These are phyloP conservation scores for Trachelus iudaicus DNA, from an alignment of 2,888 invertebrate species.

Conservation along the genomic window DNA sequence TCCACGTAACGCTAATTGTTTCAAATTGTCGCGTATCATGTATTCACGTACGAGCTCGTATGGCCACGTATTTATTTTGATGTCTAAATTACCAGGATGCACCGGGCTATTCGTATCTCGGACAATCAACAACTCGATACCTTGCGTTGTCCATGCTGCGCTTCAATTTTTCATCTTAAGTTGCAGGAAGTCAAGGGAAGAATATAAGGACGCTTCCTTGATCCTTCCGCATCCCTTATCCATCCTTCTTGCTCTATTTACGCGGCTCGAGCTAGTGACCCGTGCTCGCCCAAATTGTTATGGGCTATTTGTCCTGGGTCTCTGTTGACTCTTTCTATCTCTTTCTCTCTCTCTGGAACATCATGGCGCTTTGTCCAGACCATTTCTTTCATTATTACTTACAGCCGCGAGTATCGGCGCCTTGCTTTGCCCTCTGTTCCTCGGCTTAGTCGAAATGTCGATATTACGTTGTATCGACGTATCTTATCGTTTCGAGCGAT, in stretches of 20 bases:
- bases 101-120: too few relatives aligned
- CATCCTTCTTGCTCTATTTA: constrained; percentile 8
- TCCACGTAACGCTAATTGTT: constrained; percentile 47
- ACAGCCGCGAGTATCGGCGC: background rate
- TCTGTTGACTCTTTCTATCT: constrained; percentile 11
- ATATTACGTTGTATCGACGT: too few relatives aligned
- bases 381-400: constrained; percentile 20
- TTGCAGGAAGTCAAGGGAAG: too few relatives aligned
- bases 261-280: background rate
- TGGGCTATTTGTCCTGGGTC: constrained; percentile 14
- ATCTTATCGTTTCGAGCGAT: too few relatives aligned
- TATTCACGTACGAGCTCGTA: background rate
- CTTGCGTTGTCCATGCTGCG: too few relatives aligned
- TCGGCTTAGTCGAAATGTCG: too few relatives aligned
- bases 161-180: too few relatives aligned
- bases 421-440: too few relatives aligned
- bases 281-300: constrained; percentile 15
- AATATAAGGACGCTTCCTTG: background rate
- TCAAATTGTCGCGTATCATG: constrained; percentile 39
- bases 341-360: constrained; percentile 4
- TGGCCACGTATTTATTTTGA: background rate
- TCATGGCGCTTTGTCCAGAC: constrained; percentile 3
- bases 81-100: too few relatives aligned
- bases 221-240: too few relatives aligned
- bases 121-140: too few relatives aligned